These are phyloP conservation scores for Balaeniceps rex DNA, from an alignment of 2,113 vertebrate genomes.

Conservation along the genomic window DNA sequence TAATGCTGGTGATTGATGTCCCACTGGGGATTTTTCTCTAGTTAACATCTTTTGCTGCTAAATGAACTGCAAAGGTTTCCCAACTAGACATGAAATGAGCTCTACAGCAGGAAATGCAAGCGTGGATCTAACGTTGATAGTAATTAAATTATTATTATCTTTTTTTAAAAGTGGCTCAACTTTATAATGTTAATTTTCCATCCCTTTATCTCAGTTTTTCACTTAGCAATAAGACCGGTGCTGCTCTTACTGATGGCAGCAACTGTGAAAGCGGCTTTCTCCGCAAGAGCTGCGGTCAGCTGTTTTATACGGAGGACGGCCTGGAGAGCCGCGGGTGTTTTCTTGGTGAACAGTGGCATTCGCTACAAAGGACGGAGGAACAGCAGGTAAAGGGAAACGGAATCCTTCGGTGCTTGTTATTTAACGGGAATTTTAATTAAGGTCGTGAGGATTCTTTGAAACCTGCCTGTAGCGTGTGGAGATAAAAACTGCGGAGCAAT, in stretches of 20 bases:
- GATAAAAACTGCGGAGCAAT: neutral
- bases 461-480: neutral
- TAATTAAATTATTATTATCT: neutral
- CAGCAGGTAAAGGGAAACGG: slow-evolving; percentile 46
- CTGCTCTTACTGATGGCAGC: neutral
- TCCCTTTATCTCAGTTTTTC: neutral
- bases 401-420: neutral
- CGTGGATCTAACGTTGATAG: neutral
- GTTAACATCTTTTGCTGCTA: neutral
- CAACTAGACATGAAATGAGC: neutral
- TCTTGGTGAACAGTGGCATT: slow-evolving; percentile 37
- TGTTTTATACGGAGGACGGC: slow-evolving; percentile 20
- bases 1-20: neutral
- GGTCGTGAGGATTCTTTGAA: neutral
- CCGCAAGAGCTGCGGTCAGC: slow-evolving; percentile 41
- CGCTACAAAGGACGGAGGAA: slow-evolving; percentile 1
- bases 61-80: neutral
- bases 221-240: neutral
- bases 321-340: slow-evolving; percentile 53
- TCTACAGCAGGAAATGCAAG: neutral
- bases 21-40: neutral
- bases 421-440: neutral
- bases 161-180: neutral
- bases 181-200: neutral
- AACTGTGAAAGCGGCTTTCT: neutral